Percentiles rank a stretch among this genome's conserved stretches.
These are phyloP conservation scores for Bubo scandiacus DNA, from an alignment of 2,113 vertebrate species.

Conservation along the genomic window DNA sequence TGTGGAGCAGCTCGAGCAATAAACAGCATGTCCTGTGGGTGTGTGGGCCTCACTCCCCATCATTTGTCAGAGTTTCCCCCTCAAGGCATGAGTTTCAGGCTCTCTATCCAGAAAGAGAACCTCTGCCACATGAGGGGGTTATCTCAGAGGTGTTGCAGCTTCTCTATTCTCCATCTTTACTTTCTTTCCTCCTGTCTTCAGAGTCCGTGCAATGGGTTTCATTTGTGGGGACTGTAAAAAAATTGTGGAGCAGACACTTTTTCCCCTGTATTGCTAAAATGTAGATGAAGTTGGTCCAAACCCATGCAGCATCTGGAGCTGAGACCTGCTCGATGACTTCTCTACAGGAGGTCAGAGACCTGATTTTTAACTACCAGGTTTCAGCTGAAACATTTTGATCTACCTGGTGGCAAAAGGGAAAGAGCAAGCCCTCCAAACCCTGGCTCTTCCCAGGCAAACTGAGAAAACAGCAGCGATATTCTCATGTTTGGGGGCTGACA, in stretches of 20 bases:
- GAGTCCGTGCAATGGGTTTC: not conserved
- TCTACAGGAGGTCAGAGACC: not conserved
- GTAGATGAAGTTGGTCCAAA: not conserved
- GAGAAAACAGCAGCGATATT: not conserved
- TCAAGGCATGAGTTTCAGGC: not conserved
- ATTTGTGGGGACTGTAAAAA: not conserved
- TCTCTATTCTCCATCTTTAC: not conserved
- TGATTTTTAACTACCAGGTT: not conserved
- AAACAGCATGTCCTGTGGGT: fast-evolving
- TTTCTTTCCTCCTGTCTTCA: not conserved
- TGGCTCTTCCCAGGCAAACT: not conserved
- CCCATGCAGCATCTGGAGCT: not conserved
- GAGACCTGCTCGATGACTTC: not conserved
- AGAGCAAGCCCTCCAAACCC: not conserved
- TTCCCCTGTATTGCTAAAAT: not conserved
- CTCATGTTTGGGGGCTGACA: fast-evolving
- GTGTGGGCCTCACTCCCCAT: not conserved
- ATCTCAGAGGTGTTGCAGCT: not conserved
- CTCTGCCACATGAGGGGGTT: not conserved
- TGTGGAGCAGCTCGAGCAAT: not conserved
- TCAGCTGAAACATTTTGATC: not conserved
- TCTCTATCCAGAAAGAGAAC: not conserved
- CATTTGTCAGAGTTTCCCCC: not conserved
- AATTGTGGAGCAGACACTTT: not conserved
- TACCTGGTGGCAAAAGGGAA: not conserved